Base-by-base conservation (phyloP, 2,113 vertebrate species). In the Apodemus sylvaticus region DNA sequence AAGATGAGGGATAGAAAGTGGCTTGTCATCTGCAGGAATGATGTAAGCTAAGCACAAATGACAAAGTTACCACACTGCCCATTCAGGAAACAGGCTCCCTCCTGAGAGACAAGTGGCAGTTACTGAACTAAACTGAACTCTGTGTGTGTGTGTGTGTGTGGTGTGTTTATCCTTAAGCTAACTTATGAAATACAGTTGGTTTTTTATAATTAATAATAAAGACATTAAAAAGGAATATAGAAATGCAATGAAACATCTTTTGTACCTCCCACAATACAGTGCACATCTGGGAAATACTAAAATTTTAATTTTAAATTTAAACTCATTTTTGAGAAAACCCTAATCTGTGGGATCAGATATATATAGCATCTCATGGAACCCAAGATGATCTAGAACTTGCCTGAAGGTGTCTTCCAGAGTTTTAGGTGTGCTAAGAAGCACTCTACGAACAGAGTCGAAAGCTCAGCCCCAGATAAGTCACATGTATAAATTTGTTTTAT, bases 181-280 rank as follows among this genome's bases (percentile, higher is more conserved):
- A 62, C 16, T 60, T 94, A 62, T 92, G 22, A 91, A 91, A 74
- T 79, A 0, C 58, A 74, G 24, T 31, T 81, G 76, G 34, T 29
- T 60, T 2, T 68, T 87, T 74, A 60, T 70, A 90, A 86, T 85
- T 86, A 91, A 89, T 45, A 97, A 78, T 42, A 64, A 93, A 73
- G 45, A 51, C 14, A 53, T 60, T 79, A 94, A 68, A 39, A 51
- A 89, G 89, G 39, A 87, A 87, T 2, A 1, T 53, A 68, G 19
- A 93, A 93, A 92, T 81, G 14, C 71, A 14, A 7, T 87, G 7
- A 86, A 24, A 7, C 45, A 45, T 1, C 7, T 5, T 26, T 7
- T 0, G 4, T 24, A 24, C n/a, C 19, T 17, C 0, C 6, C 39
- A 31, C 42, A 87, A 85, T 7, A 71, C 55, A 79, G 36, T 81